A percentile compares a stretch with the other conserved stretches of the same genome.
These are phyloP conservation scores for Ramphastos sulfuratus DNA, from an alignment of 2,113 vertebrate genomes.

Conservation along the genomic window DNA sequence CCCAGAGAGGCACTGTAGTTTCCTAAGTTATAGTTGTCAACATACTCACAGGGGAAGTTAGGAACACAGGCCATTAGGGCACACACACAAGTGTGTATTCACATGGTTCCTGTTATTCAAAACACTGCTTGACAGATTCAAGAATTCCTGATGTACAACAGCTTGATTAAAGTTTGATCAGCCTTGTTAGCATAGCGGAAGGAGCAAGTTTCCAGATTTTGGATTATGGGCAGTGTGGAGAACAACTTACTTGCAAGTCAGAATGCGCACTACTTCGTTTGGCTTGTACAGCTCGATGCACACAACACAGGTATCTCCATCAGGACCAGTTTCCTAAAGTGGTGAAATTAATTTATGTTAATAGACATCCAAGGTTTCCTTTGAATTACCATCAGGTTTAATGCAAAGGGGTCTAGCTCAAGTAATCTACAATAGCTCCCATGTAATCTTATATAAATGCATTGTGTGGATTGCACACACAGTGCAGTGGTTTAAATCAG, in stretches of 20 bases:
- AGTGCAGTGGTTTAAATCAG: too few relatives aligned
- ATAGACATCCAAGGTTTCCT: background rate
- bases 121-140: background rate
- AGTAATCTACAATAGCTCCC: background rate
- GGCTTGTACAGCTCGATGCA: slow-evolving; percentile 89
- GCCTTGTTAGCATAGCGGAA: background rate
- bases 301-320: slow-evolving; percentile 86
- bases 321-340: slow-evolving; percentile 80
- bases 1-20: background rate
- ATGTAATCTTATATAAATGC: background rate
- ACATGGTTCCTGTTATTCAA: background rate
- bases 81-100: background rate
- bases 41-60: background rate
- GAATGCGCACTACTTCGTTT: slow-evolving; percentile 87
- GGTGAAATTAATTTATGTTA: slow-evolving; percentile 17
- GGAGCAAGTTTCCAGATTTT: background rate
- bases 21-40: background rate
- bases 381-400: background rate
- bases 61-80: background rate
- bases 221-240: background rate
- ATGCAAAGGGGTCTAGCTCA: background rate
- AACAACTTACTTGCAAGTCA: slow-evolving; percentile 89
- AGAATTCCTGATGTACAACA: background rate
- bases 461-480: background rate
- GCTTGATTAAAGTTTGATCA: background rate